Conservation (phyloP, 2,888 invertebrate species). For the Amiota minor region DNA sequence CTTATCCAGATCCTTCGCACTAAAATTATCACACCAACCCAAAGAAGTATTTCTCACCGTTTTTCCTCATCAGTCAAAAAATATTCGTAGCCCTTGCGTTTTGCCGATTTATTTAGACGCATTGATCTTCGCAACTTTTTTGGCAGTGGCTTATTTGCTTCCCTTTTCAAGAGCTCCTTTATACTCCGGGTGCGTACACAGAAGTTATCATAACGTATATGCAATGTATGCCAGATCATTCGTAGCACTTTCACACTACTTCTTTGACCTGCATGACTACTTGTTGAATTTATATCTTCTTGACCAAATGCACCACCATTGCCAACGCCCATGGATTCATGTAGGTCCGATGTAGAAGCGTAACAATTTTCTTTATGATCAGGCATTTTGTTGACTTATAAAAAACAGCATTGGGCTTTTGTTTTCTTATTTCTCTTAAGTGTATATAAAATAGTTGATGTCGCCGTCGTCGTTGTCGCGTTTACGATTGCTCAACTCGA, state of each 20-base stretch:
- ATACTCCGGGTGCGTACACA: slow-evolving; percentile 54
- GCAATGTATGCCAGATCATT: slow-evolving; percentile 64
- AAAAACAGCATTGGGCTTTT: slow-evolving; percentile 32
- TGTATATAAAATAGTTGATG: slow-evolving; percentile 30
- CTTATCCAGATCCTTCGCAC: no score
- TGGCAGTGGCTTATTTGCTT: slow-evolving; percentile 65
- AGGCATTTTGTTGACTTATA: background rate
- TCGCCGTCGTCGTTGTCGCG: slow-evolving; percentile 25
- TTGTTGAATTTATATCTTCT: slow-evolving; percentile 24
- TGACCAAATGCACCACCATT: slow-evolving; percentile 25
- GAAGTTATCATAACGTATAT: slow-evolving; percentile 61
- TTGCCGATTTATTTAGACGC: slow-evolving; percentile 67
- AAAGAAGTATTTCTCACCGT: slow-evolving; percentile 74
- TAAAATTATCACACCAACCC: slow-evolving; percentile 77
- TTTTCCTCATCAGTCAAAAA: slow-evolving; percentile 68
- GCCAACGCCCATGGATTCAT: slow-evolving; percentile 24
- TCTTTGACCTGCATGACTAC: slow-evolving; percentile 32
- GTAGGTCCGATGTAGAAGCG: slow-evolving; percentile 55
- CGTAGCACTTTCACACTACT: slow-evolving; percentile 58
- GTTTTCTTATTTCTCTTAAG: background rate
- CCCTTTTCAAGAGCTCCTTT: slow-evolving; percentile 57
- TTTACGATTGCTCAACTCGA: slow-evolving; percentile 53
- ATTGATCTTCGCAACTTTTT: slow-evolving; percentile 65
- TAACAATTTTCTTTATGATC: slow-evolving; percentile 32
- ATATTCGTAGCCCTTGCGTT: slow-evolving; percentile 66